Base-by-base conservation (phyloP, 37 sponge, comb jelly and placozoan species). In the Spongia lamella region DNA sequence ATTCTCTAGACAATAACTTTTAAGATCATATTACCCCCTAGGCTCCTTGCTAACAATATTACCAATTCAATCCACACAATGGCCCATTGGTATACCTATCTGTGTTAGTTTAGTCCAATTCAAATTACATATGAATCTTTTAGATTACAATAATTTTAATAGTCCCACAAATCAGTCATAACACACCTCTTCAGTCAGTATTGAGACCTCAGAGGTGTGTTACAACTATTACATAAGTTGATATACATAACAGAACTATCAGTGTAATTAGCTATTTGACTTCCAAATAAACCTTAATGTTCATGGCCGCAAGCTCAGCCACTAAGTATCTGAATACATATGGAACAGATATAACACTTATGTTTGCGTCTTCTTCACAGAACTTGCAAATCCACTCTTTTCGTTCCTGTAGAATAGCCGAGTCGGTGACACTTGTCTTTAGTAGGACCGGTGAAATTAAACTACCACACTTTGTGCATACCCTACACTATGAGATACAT, bases 281-380 rank as follows among this genome's bases (percentile, higher is more conserved):
- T 52, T 77, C 67, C 6, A 97, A 55, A 16, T 77, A 76, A 9
- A 94, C 67, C 55, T 75, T 91, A 36, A 97, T 97, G 79, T 94
- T 97, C 92, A 97, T 89, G 49, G 94, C 88, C 19, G 94, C 98
- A 66, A 97, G 77, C 51, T 97, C 98, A n/a, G 94, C 92, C 11
- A 85, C 68, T 24, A 97, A 73, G 62, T 94, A 94, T 7, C 86
- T 50, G 80, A 86, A 94, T 30, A 97, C 98, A 75, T 93, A 94
- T 7, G 98, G 95, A 9, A 97, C 73, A 7, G 89, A 72, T 20
- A 97, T 75, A 35, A 84, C 37, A 31, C 88, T 83, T 2, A 92
- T 61, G n/a, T 66, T 43, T 0, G 83, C 89, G n/a, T 66, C 65
- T 32, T 72, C 73, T 20, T 75, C 61, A 66, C 95, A 94, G 62